Conservation (phyloP, 2,888 invertebrate species). For the Chironomus tentans region DNA sequence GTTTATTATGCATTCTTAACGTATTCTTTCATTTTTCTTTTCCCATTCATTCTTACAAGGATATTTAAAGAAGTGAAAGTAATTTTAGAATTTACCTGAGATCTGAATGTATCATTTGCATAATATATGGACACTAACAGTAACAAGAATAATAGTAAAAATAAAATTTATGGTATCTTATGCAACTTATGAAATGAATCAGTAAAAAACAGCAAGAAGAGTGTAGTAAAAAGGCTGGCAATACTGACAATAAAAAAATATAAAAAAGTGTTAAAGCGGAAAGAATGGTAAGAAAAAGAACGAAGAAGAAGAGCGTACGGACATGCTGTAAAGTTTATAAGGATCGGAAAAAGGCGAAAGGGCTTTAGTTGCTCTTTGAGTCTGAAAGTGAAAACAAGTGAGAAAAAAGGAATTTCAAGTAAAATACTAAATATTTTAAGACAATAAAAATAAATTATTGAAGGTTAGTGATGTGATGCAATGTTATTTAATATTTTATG, state of each 20-base stretch:
- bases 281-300: not conserved
- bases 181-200: not conserved
- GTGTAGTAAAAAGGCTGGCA: not conserved
- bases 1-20: no score
- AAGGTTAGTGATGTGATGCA: not conserved
- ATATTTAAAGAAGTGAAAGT: not conserved
- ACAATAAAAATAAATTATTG: not conserved
- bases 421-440: not conserved
- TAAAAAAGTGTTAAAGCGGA: not conserved
- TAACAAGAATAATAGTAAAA: not conserved
- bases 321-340: not conserved
- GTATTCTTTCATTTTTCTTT: no score
- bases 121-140: not conserved
- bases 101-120: not conserved
- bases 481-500: not conserved
- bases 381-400: not conserved
- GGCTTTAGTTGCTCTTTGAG: not conserved
- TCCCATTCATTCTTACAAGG: not conserved
- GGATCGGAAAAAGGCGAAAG: not conserved
- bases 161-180: slow-evolving; percentile 1
- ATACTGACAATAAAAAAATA: not conserved
- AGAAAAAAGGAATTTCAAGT: not conserved
- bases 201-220: not conserved
- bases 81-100: not conserved
- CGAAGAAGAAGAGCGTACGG: not conserved